Percentiles rank a stretch among this genome's conserved stretches.
phyloP scores from a whole-genome alignment of 1,140 invertebrate species.

The Calosoma granatense region DNA sequence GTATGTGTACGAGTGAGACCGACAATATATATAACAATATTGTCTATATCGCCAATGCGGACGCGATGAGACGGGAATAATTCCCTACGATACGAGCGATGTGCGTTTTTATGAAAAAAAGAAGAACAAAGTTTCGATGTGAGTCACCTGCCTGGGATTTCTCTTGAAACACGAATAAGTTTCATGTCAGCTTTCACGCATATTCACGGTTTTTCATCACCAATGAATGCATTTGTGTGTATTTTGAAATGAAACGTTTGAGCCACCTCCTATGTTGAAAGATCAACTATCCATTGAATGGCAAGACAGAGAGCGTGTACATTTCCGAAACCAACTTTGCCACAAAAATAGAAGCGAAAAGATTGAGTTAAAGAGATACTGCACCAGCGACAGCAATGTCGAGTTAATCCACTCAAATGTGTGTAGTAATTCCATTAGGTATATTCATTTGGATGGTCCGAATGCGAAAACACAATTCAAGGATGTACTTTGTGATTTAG shows the following conservation, averaged over 20 bases:
- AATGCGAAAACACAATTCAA: neutral
- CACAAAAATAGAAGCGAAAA: slow-evolving; percentile 1
- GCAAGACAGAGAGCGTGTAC: neutral
- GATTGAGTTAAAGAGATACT: neutral
- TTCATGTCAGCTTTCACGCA: too few relatives aligned
- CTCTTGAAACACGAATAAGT: too few relatives aligned
- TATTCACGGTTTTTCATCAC: too few relatives aligned
- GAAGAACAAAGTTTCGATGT: too few relatives aligned
- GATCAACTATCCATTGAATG: neutral
- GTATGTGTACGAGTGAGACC: neutral
- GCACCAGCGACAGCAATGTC: neutral
- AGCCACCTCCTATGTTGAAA: neutral
- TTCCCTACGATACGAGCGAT: neutral
- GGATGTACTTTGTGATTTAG: slow-evolving; percentile 3
- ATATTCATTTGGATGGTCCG: slow-evolving; percentile 9
- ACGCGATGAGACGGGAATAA: neutral
- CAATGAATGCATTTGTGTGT: neutral
- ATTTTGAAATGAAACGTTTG: neutral
- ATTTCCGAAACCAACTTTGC: neutral
- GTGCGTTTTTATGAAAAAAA: too few relatives aligned
- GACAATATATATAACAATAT: slow-evolving; percentile 4
- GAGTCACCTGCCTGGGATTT: too few relatives aligned
- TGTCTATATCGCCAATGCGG: neutral
- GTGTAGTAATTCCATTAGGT: slow-evolving; percentile 4
- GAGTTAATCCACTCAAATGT: slow-evolving; percentile 6